These are phyloP conservation scores for Tetraneura akinire DNA, from an alignment of 1,140 invertebrate species.

Conservation along the genomic window DNA sequence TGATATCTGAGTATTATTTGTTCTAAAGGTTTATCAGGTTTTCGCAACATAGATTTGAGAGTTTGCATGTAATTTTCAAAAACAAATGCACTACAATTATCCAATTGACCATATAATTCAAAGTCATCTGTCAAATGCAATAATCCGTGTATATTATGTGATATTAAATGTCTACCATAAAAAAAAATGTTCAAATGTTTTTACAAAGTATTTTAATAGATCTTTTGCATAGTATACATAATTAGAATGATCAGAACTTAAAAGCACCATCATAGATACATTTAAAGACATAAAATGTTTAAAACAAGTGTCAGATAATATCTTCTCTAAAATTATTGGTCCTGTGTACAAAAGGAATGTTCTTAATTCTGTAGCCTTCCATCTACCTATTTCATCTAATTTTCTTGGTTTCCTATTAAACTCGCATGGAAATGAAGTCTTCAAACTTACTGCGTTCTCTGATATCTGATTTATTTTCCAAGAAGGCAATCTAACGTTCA, in stretches of 20 bases:
- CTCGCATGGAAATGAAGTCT: constrained; percentile 52
- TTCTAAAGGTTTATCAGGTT: background rate
- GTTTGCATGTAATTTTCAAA: constrained; percentile 11
- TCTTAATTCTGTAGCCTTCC: constrained; percentile 60
- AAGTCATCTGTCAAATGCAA: constrained; percentile 52
- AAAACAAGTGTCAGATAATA: background rate
- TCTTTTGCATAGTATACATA: constrained; percentile 41
- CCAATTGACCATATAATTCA: constrained; percentile 24
- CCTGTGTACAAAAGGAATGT: constrained; percentile 59
- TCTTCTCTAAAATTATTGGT: constrained; percentile 55
- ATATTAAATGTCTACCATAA: constrained; percentile 56
- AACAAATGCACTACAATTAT: background rate
- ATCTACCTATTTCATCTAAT: constrained; percentile 56
- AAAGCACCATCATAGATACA: background rate
- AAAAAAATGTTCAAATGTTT: constrained; percentile 14
- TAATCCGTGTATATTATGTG: constrained; percentile 56
- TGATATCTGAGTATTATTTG: background rate
- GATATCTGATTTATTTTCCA: background rate
- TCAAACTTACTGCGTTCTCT: background rate
- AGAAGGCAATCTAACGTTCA: background rate
- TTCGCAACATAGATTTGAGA: background rate
- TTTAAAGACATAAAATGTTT: constrained; percentile 23
- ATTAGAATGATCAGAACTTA: background rate
- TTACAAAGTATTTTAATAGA: constrained; percentile 16
- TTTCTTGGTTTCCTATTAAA: constrained; percentile 57